A percentile compares a stretch with the other conserved stretches of the same genome.
These are phyloP conservation scores for Emydura subglobosa DNA, from an alignment of 2,113 vertebrate genomes.

Conservation along the genomic window DNA sequence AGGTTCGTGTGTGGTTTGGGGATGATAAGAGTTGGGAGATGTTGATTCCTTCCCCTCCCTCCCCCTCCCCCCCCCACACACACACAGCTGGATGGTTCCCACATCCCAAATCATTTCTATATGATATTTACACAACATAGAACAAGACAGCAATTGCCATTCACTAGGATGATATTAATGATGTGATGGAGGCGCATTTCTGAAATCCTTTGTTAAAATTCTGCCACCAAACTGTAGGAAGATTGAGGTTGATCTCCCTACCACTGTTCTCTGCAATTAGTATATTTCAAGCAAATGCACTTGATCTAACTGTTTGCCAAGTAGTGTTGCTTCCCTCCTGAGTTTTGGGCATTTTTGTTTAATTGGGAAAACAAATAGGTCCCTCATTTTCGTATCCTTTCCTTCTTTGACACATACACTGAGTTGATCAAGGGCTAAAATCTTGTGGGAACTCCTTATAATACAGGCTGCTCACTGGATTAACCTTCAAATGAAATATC, in stretches of 20 bases:
- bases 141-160: background rate
- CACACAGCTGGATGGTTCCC: background rate
- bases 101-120: background rate
- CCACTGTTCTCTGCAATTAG: background rate
- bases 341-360: background rate
- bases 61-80: no score
- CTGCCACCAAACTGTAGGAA: background rate
- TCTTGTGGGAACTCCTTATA: background rate
- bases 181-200: background rate
- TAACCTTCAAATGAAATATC: background rate
- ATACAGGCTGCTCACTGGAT: background rate
- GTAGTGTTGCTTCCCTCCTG: background rate
- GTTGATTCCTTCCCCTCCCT: background rate
- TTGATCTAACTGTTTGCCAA: background rate
- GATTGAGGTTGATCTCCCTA: background rate
- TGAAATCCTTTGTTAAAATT: background rate
- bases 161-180: background rate
- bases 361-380: background rate
- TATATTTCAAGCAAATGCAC: background rate
- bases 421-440: background rate
- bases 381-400: background rate
- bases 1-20: background rate
- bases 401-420: background rate
- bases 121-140: background rate
- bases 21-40: background rate